Evolutionary conservation across 2,113 vertebrate species (phyloP).

Genomic region (Poicephalus meyeri): DNA sequence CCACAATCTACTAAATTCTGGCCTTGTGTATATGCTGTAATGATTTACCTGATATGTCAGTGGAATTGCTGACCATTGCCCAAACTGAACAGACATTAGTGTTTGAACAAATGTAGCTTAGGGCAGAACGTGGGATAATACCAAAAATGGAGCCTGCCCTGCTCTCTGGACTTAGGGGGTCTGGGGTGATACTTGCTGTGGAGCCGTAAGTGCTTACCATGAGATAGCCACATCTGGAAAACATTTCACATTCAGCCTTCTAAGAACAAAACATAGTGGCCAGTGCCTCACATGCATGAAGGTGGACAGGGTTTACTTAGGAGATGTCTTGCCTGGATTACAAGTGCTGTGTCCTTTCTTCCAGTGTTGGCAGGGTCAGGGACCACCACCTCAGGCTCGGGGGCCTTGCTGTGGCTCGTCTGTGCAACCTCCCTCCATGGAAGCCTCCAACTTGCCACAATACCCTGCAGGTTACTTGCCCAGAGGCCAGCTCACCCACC

Average conservation of each 20-base stretch:
- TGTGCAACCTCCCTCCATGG: rapidly evolving
- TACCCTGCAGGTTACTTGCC: neutral
- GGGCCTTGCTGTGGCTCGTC: neutral
- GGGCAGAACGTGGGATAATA: neutral
- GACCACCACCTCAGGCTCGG: rapidly evolving
- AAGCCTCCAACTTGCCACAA: neutral
- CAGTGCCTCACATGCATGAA: rapidly evolving
- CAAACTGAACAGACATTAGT: neutral
- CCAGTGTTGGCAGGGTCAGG: neutral
- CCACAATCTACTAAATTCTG: rapidly evolving
- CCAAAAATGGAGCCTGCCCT: neutral
- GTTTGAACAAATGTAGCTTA: neutral
- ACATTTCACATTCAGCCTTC: neutral
- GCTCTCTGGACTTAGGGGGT: neutral
- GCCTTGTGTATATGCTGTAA: rapidly evolving
- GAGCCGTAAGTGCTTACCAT: neutral
- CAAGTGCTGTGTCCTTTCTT: neutral
- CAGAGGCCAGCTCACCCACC: rapidly evolving
- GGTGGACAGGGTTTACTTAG: neutral
- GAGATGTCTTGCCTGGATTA: neutral
- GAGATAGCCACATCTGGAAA: neutral
- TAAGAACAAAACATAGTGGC: neutral
- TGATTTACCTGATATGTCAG: rapidly evolving
- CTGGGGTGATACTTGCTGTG: neutral
- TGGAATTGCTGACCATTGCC: neutral